phyloP scores from a whole-genome alignment of 30 jellyfish, hydroid and myxozoan species.

The Clytia hemisphaerica region DNA sequence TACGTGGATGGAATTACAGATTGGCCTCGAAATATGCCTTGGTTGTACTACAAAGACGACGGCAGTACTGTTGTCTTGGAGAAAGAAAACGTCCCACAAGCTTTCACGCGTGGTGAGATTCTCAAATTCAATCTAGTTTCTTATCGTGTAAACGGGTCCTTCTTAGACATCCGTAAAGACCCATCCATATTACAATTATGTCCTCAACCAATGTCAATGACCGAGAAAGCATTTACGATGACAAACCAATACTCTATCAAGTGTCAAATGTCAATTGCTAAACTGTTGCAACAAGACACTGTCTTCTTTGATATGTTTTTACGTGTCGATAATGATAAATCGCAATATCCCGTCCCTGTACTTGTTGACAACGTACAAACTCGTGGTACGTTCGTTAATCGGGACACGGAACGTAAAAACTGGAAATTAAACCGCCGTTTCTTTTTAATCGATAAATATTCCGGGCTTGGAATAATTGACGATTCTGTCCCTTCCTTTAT shows the following conservation, averaged over 20 bases:
- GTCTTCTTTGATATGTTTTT: constrained; percentile 60
- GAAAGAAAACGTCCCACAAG: constrained; percentile 32
- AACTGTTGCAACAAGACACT: constrained; percentile 35
- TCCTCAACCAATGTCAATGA: constrained; percentile 10
- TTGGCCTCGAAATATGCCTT: constrained; percentile 94
- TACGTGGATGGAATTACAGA: constrained; percentile 16
- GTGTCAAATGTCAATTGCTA: constrained; percentile 39
- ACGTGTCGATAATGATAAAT: constrained; percentile 33
- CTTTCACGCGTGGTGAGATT: constrained; percentile 28
- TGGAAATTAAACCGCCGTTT: constrained; percentile 77
- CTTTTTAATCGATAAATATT: constrained; percentile 65
- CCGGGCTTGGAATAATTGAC: constrained; percentile 39
- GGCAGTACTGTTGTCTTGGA: constrained; percentile 25
- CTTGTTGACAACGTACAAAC: constrained; percentile 41
- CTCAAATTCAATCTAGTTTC: constrained; percentile 50
- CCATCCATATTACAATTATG: constrained; percentile 47
- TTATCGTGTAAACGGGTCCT: constrained; percentile 66
- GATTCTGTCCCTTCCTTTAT: constrained; percentile 32
- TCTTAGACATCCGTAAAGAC: constrained; percentile 57
- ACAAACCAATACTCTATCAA: constrained; percentile 46
- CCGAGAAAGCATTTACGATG: constrained; percentile 51
- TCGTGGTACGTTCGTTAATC: constrained; percentile 42
- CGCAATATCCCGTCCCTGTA: constrained; percentile 82
- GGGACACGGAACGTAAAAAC: constrained; percentile 23
- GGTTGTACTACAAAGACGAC: constrained; percentile 69